A percentile compares a stretch with the other conserved stretches of the same genome.
Evolutionary conservation across 2,888 invertebrate species (phyloP).

Genomic region (Cotesia congregata): DNA sequence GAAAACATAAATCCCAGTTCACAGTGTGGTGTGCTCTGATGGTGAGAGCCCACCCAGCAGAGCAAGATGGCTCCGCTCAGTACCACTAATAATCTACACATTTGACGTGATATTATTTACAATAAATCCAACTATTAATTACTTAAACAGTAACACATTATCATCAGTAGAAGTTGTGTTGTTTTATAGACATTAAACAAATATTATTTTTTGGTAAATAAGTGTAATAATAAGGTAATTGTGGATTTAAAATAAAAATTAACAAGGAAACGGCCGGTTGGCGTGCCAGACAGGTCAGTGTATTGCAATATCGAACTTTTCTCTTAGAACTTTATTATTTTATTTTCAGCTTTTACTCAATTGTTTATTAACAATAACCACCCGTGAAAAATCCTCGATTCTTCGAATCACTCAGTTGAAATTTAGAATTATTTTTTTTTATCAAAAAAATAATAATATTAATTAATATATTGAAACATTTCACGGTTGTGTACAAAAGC

Average conservation of each 20-base stretch:
- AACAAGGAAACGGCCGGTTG: slow-evolving; percentile 58
- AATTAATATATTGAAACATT: slow-evolving; percentile 39
- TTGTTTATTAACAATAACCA: slow-evolving; percentile 10
- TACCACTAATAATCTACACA: slow-evolving; percentile 62
- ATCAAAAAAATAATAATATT: slow-evolving; percentile 20
- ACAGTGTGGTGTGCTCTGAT: slow-evolving; percentile 49
- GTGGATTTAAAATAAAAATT: slow-evolving; percentile 42
- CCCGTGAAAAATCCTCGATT: background rate
- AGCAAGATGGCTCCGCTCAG: slow-evolving; percentile 68
- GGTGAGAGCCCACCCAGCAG: slow-evolving; percentile 62
- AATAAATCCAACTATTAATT: slow-evolving; percentile 45
- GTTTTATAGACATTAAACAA: slow-evolving; percentile 15
- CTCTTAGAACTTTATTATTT: slow-evolving; percentile 40
- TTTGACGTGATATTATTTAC: slow-evolving; percentile 66
- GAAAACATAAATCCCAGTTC: slow-evolving; percentile 57
- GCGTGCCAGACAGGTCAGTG: slow-evolving; percentile 58
- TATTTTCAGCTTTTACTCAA: background rate
- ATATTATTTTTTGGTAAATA: slow-evolving; percentile 45
- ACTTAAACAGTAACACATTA: slow-evolving; percentile 20
- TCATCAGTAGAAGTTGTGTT: slow-evolving; percentile 2
- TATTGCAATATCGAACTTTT: slow-evolving; percentile 44
- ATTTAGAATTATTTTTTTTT: background rate
- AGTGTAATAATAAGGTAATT: slow-evolving; percentile 43
- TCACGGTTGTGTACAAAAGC: slow-evolving; percentile 46
- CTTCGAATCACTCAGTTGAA: background rate